A percentile compares a stretch with the other conserved stretches of the same genome.
Evolutionary conservation across 1,140 invertebrate species (phyloP).

Genomic region (Anastatus disparis): DNA sequence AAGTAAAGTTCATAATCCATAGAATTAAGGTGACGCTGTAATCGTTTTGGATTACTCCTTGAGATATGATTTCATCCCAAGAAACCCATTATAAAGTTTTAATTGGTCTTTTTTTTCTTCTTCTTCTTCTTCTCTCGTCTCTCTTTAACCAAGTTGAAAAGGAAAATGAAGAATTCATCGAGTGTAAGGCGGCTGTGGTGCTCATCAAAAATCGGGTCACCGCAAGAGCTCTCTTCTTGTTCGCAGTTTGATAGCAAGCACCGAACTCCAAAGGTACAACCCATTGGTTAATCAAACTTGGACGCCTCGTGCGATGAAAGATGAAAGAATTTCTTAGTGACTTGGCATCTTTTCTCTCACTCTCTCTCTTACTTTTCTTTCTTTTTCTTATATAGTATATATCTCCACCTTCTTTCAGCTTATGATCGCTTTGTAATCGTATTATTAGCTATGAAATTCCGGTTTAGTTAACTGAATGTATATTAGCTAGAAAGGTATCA

Average conservation of each 20-base stretch:
- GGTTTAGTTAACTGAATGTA: constrained; percentile 27
- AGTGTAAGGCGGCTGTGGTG: constrained; percentile 1
- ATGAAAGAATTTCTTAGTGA: constrained; percentile 45
- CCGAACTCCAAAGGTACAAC: neutral
- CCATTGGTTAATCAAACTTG: constrained; percentile 46
- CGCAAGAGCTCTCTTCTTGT: constrained; percentile 20
- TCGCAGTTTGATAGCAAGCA: neutral
- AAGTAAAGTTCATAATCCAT: too few relatives aligned
- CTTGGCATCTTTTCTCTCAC: constrained; percentile 37
- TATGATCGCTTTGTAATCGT: constrained; percentile 36
- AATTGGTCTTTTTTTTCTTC: constrained; percentile 28
- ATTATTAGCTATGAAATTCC: constrained; percentile 37
- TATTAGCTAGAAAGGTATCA: too few relatives aligned
- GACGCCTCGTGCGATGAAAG: constrained; percentile 45
- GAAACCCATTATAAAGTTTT: constrained; percentile 38
- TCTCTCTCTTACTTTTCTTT: constrained; percentile 17
- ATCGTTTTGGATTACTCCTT: constrained; percentile 22
- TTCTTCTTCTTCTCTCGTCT: too few relatives aligned
- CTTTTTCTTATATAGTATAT: too few relatives aligned
- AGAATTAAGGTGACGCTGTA: constrained; percentile 21
- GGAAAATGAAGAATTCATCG: constrained; percentile 31
- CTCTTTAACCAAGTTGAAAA: neutral
- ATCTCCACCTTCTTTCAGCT: too few relatives aligned
- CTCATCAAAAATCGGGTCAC: constrained; percentile 39
- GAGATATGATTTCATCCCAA: constrained; percentile 24